These are phyloP conservation scores for Epicampocera succincta DNA, from an alignment of 2,888 invertebrate genomes.

Conservation along the genomic window DNA sequence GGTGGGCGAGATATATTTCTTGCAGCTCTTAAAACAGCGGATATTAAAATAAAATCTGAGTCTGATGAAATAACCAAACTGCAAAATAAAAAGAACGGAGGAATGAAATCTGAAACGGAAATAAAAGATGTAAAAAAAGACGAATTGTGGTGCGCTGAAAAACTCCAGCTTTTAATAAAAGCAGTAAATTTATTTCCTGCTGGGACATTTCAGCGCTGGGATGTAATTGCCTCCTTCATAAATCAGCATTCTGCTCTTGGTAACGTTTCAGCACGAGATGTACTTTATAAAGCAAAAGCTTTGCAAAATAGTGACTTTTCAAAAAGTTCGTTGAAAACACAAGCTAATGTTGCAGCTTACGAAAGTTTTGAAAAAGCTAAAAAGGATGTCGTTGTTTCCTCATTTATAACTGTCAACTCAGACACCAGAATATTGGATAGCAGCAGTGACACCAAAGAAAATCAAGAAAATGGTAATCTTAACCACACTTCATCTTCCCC, in stretches of 20 bases:
- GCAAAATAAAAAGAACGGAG: slow-evolving; percentile 73
- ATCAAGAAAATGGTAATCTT: slow-evolving; percentile 56
- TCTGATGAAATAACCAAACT: slow-evolving; percentile 83
- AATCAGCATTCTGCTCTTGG: slow-evolving; percentile 88
- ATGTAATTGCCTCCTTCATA: slow-evolving; percentile 97
- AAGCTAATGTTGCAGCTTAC: slow-evolving; percentile 95
- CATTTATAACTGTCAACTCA: slow-evolving; percentile 88
- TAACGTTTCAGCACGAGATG: slow-evolving; percentile 92
- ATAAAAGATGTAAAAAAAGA: slow-evolving; percentile 79
- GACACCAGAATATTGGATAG: slow-evolving; percentile 77
- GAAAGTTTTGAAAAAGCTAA: slow-evolving; percentile 94
- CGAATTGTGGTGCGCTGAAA: slow-evolving; percentile 89
- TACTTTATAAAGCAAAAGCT: slow-evolving; percentile 97
- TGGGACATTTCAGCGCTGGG: slow-evolving; percentile 96
- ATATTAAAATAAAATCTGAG: slow-evolving; percentile 90
- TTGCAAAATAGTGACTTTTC: slow-evolving; percentile 94
- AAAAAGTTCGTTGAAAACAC: slow-evolving; percentile 91
- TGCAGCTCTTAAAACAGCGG: slow-evolving; percentile 86
- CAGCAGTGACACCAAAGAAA: slow-evolving; percentile 64
- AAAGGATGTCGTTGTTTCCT: slow-evolving; percentile 83
- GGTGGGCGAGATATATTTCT: slow-evolving; percentile 87
- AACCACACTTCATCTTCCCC: slow-evolving; percentile 35
- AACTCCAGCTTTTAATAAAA: slow-evolving; percentile 95
- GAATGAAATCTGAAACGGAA: slow-evolving; percentile 75
- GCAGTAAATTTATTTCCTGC: slow-evolving; percentile 99